These are phyloP conservation scores for Clarias magur DNA, from an alignment of 2,113 vertebrate species.

Conservation along the genomic window DNA sequence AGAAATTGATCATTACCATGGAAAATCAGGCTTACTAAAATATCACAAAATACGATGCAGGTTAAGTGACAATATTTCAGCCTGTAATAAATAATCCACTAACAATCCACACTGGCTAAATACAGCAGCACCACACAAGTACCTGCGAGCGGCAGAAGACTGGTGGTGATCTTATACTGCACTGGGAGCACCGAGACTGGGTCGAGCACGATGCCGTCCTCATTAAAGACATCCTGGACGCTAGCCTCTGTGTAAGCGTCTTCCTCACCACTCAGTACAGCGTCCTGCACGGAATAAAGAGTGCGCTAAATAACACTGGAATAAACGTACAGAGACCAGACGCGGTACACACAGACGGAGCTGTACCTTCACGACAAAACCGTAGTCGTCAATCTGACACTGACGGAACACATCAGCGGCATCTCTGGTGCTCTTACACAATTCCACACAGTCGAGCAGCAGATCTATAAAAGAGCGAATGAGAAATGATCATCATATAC, in stretches of 20 bases:
- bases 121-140: background rate
- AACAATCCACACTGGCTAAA: background rate
- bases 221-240: slow-evolving; percentile 86
- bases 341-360: background rate
- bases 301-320: too few species aligned
- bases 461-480: slow-evolving; percentile 74
- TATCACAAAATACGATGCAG: background rate
- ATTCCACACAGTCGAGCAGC: slow-evolving; percentile 86
- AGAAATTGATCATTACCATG: background rate
- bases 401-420: slow-evolving; percentile 89
- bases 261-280: slow-evolving; percentile 74
- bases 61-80: background rate
- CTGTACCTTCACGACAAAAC: slow-evolving; percentile 82
- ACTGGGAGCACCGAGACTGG: slow-evolving; percentile 81
- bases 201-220: slow-evolving; percentile 93
- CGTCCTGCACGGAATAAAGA: slow-evolving; percentile 57
- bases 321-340: background rate
- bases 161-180: slow-evolving; percentile 84
- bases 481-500: background rate
- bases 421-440: slow-evolving; percentile 85
- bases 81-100: background rate
- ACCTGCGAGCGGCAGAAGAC: slow-evolving; percentile 81
- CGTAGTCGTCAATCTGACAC: slow-evolving; percentile 89
- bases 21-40: background rate
- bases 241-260: slow-evolving; percentile 83